Evolutionary conservation across 2,888 invertebrate species (phyloP).

Genomic region (Atethmia centrago): DNA sequence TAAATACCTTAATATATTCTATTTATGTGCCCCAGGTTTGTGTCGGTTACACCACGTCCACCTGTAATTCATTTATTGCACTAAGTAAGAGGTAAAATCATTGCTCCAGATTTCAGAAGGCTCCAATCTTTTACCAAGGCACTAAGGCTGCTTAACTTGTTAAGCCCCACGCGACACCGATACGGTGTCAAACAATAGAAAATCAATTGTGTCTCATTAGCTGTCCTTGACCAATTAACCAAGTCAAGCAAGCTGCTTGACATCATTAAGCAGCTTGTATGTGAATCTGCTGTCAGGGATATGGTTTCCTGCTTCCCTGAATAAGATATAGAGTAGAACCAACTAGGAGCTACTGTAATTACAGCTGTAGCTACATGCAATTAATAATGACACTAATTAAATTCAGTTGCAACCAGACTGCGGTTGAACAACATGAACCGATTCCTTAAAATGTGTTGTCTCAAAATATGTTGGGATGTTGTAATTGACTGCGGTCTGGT

Average conservation of each 20-base stretch:
- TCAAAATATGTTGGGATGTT: not conserved
- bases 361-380: conserved; percentile 33
- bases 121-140: not conserved
- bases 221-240: too few species aligned
- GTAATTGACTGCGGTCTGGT: not conserved
- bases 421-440: not conserved
- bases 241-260: not conserved
- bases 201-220: too few species aligned
- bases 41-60: conserved; percentile 45
- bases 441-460: not conserved
- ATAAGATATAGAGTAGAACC: not conserved
- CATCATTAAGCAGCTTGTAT: not conserved
- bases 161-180: too few species aligned
- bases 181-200: too few species aligned
- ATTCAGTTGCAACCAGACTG: not conserved
- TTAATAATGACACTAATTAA: conserved; percentile 13
- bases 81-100: not conserved
- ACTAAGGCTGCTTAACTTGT: too few species aligned
- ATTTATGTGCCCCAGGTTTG: conserved; percentile 23
- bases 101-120: not conserved
- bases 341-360: conserved; percentile 17
- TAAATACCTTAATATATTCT: conserved; percentile 34
- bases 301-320: too few species aligned
- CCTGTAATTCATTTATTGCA: conserved; percentile 27
- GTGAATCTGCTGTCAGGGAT: not conserved